Percentiles rank a stretch among this genome's conserved stretches.
Conservation (phyloP, 2,113 vertebrate genomes). For the Petroica traversi region DNA sequence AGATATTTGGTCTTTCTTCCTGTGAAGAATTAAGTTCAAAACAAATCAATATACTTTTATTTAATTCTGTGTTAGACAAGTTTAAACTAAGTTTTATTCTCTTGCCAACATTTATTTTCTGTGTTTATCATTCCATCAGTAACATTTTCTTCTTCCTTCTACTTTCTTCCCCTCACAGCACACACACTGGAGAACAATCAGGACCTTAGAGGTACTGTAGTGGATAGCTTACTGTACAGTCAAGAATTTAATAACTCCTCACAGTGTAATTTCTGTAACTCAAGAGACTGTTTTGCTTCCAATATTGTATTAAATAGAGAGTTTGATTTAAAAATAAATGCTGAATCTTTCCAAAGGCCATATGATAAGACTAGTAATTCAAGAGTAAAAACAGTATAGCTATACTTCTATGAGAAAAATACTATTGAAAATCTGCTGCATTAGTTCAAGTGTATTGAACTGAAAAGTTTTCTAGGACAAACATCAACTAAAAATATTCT, state of each 20-base stretch:
- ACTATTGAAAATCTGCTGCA: neutral
- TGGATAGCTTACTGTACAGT: neutral
- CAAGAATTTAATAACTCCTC: neutral
- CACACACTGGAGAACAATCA: neutral
- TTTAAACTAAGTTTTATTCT: neutral
- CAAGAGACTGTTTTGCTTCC: neutral
- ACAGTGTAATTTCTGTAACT: slow-evolving; percentile 7
- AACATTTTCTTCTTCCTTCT: neutral
- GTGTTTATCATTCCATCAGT: neutral
- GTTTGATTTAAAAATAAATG: slow-evolving; percentile 30
- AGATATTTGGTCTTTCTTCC: neutral
- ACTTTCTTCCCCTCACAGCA: neutral
- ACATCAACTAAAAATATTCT: neutral
- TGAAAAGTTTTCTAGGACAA: neutral
- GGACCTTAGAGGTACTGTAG: neutral
- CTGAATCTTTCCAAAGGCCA: slow-evolving; percentile 24
- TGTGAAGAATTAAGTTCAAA: neutral
- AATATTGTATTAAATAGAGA: neutral
- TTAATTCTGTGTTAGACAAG: neutral
- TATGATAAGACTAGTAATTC: neutral
- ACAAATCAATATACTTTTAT: neutral
- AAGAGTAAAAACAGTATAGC: neutral
- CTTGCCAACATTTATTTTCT: neutral
- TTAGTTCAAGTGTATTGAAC: neutral
- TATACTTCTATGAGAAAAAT: neutral